A percentile compares a stretch with the other conserved stretches of the same genome.
These are phyloP conservation scores for Tipula helvola DNA, from an alignment of 2,888 invertebrate genomes.

Conservation along the genomic window DNA sequence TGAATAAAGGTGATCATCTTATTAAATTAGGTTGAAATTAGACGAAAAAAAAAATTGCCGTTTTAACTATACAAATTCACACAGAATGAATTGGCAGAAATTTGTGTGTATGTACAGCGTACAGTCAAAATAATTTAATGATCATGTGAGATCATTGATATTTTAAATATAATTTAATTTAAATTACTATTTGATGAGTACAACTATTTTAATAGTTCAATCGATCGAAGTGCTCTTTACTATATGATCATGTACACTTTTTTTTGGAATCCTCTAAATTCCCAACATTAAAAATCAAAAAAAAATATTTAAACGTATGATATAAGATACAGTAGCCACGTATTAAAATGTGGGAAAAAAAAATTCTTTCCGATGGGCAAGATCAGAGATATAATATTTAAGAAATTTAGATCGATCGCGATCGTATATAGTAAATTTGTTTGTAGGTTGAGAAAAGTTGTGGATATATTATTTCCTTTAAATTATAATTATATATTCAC, in stretches of 20 bases:
- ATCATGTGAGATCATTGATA: slow-evolving; percentile 4
- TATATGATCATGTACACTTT: background rate
- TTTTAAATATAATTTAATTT: background rate
- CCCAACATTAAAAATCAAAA: background rate
- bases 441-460: background rate
- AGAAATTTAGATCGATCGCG: background rate
- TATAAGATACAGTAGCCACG: background rate
- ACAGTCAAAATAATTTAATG: background rate
- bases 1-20: background rate
- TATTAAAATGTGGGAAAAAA: background rate
- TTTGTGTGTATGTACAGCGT: background rate
- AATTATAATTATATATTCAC: background rate
- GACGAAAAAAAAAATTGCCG: background rate
- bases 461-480: background rate
- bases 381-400: background rate
- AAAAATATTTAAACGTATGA: background rate
- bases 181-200: background rate
- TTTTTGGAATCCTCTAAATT: background rate
- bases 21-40: background rate
- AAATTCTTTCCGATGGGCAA: background rate
- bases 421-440: too few species aligned
- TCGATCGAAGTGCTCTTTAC: background rate
- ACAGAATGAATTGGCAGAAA: background rate
- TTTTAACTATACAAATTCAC: background rate
- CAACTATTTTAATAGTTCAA: background rate